Percentiles rank a stretch among this genome's conserved stretches.
Evolutionary conservation across 2,113 vertebrate genomes (phyloP).

Genomic region (Zosterops borbonicus): DNA sequence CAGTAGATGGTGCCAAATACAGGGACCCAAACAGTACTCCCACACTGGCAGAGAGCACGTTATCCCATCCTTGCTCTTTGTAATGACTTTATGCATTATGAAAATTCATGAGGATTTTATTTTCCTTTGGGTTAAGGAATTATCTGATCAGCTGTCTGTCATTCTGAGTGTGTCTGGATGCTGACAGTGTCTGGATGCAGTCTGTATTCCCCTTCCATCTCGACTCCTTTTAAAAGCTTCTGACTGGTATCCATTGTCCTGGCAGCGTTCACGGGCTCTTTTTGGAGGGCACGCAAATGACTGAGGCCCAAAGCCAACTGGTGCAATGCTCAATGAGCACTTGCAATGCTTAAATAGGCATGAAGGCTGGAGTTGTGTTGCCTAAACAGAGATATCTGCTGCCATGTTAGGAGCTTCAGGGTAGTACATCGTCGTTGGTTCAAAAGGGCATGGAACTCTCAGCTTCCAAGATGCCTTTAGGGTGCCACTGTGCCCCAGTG

Average conservation of each 20-base stretch:
- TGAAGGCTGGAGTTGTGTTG: background rate
- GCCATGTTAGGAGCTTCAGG: background rate
- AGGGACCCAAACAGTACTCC: constrained; percentile 50
- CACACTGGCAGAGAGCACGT: background rate
- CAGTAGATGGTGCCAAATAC: constrained; percentile 15
- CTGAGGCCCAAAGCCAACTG: constrained; percentile 37
- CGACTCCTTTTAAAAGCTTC: background rate
- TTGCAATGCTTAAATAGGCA: constrained; percentile 14
- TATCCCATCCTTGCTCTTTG: constrained; percentile 14
- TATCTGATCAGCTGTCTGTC: constrained; percentile 47
- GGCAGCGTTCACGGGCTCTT: background rate
- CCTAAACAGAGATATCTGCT: background rate
- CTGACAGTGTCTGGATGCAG: background rate
- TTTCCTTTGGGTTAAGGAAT: constrained; percentile 41
- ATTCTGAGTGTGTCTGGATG: constrained; percentile 19
- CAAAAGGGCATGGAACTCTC: background rate
- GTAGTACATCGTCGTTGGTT: background rate
- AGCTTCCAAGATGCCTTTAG: background rate
- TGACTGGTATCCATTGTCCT: constrained; percentile 30
- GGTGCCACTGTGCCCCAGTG: background rate
- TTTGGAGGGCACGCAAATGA: background rate
- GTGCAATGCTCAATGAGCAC: background rate
- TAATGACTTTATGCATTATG: constrained; percentile 16
- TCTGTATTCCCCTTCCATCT: constrained; percentile 13
- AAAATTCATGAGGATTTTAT: constrained; percentile 55